Percentiles rank a stretch among this genome's conserved stretches.
Evolutionary conservation across 2,797 vertebrate genomes (phyloP).

Genomic region (Poecilia wingei): DNA sequence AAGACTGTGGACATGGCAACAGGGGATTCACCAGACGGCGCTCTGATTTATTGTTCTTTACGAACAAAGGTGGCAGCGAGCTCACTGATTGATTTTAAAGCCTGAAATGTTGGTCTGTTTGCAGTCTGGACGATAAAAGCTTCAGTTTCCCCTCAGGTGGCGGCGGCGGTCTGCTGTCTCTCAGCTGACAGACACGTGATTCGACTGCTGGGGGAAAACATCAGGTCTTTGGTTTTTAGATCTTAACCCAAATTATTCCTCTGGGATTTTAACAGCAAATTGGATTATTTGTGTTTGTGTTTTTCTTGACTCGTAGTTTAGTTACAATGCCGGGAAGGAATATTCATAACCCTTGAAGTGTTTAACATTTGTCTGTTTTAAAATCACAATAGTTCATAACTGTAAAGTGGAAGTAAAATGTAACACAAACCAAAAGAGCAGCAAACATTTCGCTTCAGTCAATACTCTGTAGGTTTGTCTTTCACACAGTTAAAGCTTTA

Average conservation of each 20-base stretch:
- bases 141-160: neutral
- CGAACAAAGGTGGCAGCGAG: neutral
- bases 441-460: neutral
- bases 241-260: neutral
- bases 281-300: neutral
- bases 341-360: neutral
- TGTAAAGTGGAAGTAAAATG: neutral
- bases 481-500: neutral
- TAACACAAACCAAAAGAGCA: neutral
- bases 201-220: no score
- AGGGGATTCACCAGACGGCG: slow-evolving; percentile 7
- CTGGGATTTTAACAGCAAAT: neutral
- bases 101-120: neutral
- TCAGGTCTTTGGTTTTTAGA: neutral
- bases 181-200: neutral
- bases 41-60: neutral
- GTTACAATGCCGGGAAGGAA: neutral
- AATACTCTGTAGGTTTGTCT: neutral
- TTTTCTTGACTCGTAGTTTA: neutral
- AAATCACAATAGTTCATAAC: neutral
- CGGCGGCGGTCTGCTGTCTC: neutral
- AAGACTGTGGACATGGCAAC: slow-evolving; percentile 32
- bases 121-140: neutral
- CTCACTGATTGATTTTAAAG: neutral
- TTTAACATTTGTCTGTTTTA: neutral